Evolutionary conservation across 2,113 vertebrate species (phyloP), one percentile per base, ranked within the genome.

Genomic region (Willisornis vidua): DNA sequence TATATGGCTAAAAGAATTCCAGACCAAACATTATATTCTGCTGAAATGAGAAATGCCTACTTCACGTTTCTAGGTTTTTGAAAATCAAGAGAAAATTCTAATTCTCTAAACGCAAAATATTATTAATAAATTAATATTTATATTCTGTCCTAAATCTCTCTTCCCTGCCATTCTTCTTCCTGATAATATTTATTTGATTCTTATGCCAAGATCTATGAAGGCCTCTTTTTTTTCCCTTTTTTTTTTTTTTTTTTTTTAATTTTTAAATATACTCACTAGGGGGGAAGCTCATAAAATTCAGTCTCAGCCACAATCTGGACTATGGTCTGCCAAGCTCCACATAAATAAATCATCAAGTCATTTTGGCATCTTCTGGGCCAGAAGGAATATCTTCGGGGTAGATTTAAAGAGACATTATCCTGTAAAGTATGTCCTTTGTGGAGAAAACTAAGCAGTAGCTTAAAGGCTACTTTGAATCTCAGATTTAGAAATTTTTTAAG

Each of bases 281-380:
- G 96, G 94, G 71, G 97, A 98, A 87, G 93, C 96, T 98, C 97
- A 98, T 98, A 97, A 98, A 98, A 98, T 97, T 97, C 96, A 97
- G 94, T 85, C 97, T 97, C 97, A 97, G 96, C 95, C 97, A 97
- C 98, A 98, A 94, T 98, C 98, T 98, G 98, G 97, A 97, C 95
- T 96, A 95, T 92, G 95, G 97, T 96, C 98, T 98, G 98, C 98
- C 98, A 98, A 97, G 94, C 94, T 96, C 95, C 87, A 93, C 96
- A 96, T 97, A 98, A 97, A 98, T 98, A 98, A 98, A 98, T 98
- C 98, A 98, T 97, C 93, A 84, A 98, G 98, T 98, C 97, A 96
- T 98, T 97, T 97, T 98, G 97, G 97, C 97, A 98, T 97, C 96
- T 96, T 98, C 93, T 96, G 95, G 96, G 89, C 97, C 97, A 95